Base-by-base conservation (phyloP, 2,888 invertebrate species). In the Drosophila greeni region DNA sequence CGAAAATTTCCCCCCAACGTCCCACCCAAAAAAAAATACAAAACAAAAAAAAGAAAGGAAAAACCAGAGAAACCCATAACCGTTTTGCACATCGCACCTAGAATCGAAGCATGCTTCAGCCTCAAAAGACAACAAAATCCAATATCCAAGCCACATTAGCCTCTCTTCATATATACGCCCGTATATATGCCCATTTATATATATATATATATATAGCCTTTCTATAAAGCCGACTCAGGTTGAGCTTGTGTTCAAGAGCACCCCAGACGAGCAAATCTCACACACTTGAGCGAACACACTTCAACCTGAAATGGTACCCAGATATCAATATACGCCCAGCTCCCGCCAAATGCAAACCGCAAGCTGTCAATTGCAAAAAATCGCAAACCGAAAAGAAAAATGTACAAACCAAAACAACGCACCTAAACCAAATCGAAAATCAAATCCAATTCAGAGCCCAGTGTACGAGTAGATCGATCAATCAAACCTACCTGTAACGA, bases 261-360 rank as follows among this genome's bases (percentile, higher is more conserved):
- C 58, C 40, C 61, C 61, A 65, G 54, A 40, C 49, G 61, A 48
- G 61, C 40, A 58, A 59, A 64, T 40, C 52, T 40, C 43, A 74
- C 70, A 52, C 54, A 68, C 70, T 52, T 68, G 69, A 70, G 47
- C 70, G 82, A 80, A 82, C 83, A 75, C 74, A 78, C 65, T 75
- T 75, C 77, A 85, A 86, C 84, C 86, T 84, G 74, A 66, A 86
- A 86, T 86, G 86, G 82, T 86, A 86, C 86, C 86, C 87, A 83
- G 86, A 86, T 86, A 87, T 86, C 82, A 86, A 86, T 86, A 86
- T 86, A 87, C 86, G 86, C 86, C 86, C 86, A 86, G 86, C 85
- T 85, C 87, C 86, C 86, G 81, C 67, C 78, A 64, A 68, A 53
- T 61, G 65, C 65, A 74, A 68, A 74, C 61, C 60, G 39, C 37